phyloP scores from a whole-genome alignment of 2,797 vertebrate species.

The Xiphorhynchus erythropygius region DNA sequence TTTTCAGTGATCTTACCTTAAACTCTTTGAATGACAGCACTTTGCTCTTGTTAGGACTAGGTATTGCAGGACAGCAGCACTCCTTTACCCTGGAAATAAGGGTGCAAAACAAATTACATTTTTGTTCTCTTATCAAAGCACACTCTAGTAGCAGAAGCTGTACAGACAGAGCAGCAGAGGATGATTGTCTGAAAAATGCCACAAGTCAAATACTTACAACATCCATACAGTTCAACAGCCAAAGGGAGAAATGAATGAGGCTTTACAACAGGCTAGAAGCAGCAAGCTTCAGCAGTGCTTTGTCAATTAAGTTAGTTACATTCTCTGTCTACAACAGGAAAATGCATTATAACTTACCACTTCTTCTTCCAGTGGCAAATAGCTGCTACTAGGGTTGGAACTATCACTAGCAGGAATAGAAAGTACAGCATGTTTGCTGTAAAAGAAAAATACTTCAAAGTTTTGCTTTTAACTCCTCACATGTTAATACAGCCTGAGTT shows the following conservation, averaged over 20 bases:
- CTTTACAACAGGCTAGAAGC: background rate
- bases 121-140: background rate
- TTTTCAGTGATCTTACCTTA: constrained; percentile 61
- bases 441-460: constrained; percentile 18
- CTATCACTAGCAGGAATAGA: constrained; percentile 25
- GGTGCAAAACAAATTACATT: background rate
- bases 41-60: constrained; percentile 75
- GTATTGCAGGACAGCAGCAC: constrained; percentile 74
- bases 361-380: constrained; percentile 67
- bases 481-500: background rate
- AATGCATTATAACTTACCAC: constrained; percentile 68
- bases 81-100: constrained; percentile 70
- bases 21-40: constrained; percentile 68
- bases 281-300: background rate
- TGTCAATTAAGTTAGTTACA: background rate
- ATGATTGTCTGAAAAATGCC: background rate
- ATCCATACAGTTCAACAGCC: background rate
- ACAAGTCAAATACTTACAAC: background rate
- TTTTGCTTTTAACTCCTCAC: background rate
- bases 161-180: background rate
- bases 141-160: background rate
- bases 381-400: constrained; percentile 41
- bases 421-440: constrained; percentile 47
- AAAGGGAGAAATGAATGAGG: background rate
- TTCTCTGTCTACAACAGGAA: background rate